Percentiles rank a stretch among this genome's conserved stretches.
phyloP scores from a whole-genome alignment of 2,888 invertebrate genomes.

The Ichneumoninae sp. region DNA sequence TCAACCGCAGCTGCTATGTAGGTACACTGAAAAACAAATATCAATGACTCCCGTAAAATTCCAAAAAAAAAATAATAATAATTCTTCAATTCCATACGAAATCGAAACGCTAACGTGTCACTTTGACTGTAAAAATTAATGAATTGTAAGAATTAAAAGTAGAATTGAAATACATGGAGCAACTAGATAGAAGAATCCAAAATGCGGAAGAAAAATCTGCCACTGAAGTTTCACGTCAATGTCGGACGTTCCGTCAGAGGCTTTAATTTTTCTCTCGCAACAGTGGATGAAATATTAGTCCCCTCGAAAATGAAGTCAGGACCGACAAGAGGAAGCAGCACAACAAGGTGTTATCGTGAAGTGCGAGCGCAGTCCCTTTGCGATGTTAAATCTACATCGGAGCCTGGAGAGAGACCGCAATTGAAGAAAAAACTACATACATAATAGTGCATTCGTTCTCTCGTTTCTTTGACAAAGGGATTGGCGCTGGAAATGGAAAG shows the following conservation, averaged over 20 bases:
- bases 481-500: slow-evolving; percentile 14
- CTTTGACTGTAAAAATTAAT: too few relatives aligned
- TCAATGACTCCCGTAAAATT: too few relatives aligned
- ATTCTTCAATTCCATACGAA: too few relatives aligned
- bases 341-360: slow-evolving; percentile 5
- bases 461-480: slow-evolving; percentile 36
- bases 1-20: neutral
- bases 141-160: too few relatives aligned
- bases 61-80: too few relatives aligned
- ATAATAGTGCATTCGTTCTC: slow-evolving; percentile 29
- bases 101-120: too few relatives aligned
- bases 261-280: neutral
- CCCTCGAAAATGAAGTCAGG: neutral
- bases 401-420: slow-evolving; percentile 55
- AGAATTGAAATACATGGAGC: neutral
- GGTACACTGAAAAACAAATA: neutral
- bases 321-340: neutral
- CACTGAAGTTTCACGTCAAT: neutral
- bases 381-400: slow-evolving; percentile 62
- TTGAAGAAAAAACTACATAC: slow-evolving; percentile 59
- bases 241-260: neutral
- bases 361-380: slow-evolving; percentile 52
- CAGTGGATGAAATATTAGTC: neutral
- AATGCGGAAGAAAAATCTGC: neutral
- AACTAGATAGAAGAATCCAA: neutral